Base-by-base conservation (phyloP, 1,140 invertebrate species). In the Aphaenogaster ashmeadi region DNA sequence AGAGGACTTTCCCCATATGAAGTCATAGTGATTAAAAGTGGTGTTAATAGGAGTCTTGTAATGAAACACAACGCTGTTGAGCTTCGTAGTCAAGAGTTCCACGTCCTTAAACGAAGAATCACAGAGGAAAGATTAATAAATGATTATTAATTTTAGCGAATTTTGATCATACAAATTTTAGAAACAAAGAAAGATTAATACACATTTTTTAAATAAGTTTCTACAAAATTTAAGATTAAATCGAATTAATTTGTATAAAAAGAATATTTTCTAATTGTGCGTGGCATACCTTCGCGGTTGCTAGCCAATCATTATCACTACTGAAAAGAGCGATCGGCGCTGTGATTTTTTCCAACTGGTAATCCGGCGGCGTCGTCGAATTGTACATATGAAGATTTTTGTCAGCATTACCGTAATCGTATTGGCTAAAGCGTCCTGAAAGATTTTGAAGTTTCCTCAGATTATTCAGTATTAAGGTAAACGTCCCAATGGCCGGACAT, bases 311-410 rank as follows among this genome's bases (percentile, higher is more conserved):
- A 36, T 96, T 96, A 8, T 96, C 93, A 41, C 96, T 96, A 88
- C 96, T 97, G 87, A 97, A 97, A 1, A 98, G 88, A 0, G 96
- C 96, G 1, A 97, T 95, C 18, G 97, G 97, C 18, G 96, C 94
- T 11, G 91, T 95, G 6, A 98, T 96, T 69, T 96, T 96, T 52
- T 95, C 92, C 2, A 97, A 88, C 27, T 95, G 88, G 89, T 98
- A 98, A 6, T 94, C 93, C 0, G 97, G 97, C 13, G 97, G 97
- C 27, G 90, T 93, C 1, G 93, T 77, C 74, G 94, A 94, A 79
- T 94, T 92, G 77, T 96, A 96, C 0, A 92, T n/a, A 72, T 72
- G 64, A 38, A 93, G 85, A 92, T 96, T 96, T 86, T 96, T 97
- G 4, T 93, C 92, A 1, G 75, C 27, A 9, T 92, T 87, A 0